phyloP scores from a whole-genome alignment of 1,140 invertebrate species.

The Heliconius melpomene region DNA sequence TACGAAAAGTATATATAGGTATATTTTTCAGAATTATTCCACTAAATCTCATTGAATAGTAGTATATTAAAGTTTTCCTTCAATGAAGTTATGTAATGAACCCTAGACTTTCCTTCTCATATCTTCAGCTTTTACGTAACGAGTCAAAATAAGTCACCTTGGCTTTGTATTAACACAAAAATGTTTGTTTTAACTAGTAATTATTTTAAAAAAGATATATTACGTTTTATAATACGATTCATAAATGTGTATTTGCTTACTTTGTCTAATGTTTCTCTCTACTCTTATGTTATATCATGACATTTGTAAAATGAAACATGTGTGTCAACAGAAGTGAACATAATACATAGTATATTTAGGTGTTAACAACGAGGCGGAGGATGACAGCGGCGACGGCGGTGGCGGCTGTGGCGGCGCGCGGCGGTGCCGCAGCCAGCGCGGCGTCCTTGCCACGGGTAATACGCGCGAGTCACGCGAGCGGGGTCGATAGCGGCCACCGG shows the following conservation, averaged over 20 bases:
- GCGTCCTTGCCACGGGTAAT: slow-evolving; percentile 70
- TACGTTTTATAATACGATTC: not conserved
- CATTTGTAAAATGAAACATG: not conserved
- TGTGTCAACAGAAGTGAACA: not conserved
- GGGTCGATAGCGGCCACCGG: slow-evolving; percentile 72
- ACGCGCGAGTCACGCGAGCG: slow-evolving; percentile 69
- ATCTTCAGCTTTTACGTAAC: slow-evolving; percentile 29
- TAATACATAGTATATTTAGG: not conserved
- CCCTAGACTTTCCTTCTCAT: slow-evolving; percentile 30
- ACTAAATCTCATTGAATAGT: not conserved
- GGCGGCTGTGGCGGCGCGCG: slow-evolving; percentile 48
- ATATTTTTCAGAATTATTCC: not conserved
- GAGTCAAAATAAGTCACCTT: slow-evolving; percentile 28
- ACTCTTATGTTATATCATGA: not conserved
- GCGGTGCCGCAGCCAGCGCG: slow-evolving; percentile 73
- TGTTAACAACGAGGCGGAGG: not conserved
- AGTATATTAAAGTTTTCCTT: not conserved
- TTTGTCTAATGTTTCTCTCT: not conserved
- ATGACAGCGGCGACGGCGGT: slow-evolving; percentile 40
- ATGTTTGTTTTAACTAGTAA: not conserved
- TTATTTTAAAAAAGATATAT: not conserved
- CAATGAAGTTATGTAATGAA: slow-evolving; percentile 27
- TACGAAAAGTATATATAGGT: slow-evolving; percentile 5
- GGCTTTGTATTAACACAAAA: slow-evolving; percentile 16
- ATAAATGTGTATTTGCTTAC: not conserved